Conservation (phyloP, 2,113 vertebrate species). For the Fulica atra region DNA sequence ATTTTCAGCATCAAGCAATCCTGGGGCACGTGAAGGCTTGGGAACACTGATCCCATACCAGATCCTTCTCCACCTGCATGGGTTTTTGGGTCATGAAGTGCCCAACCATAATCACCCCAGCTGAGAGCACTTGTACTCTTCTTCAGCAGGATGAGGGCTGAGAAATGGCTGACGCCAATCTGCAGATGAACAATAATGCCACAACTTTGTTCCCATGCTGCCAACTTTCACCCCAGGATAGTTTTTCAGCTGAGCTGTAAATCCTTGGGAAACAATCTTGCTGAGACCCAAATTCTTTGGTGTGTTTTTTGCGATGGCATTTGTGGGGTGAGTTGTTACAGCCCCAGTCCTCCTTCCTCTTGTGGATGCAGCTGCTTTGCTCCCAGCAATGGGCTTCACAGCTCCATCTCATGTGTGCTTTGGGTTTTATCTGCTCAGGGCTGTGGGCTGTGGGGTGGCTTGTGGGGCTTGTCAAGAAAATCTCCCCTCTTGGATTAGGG, state of each 20-base stretch:
- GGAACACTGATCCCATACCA: neutral
- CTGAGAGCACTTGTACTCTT: neutral
- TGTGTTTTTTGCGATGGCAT: neutral
- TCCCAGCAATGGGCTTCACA: neutral
- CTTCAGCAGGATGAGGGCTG: neutral
- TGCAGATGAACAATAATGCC: neutral
- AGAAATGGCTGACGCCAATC: neutral
- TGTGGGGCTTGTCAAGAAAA: neutral
- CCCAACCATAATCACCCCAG: neutral
- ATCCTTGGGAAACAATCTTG: neutral
- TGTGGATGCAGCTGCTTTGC: accelerated
- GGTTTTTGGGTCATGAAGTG: neutral
- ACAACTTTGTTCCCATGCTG: neutral
- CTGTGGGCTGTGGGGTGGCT: neutral
- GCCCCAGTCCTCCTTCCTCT: neutral
- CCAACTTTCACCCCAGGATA: neutral
- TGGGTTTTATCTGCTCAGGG: neutral
- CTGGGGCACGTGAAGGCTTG: accelerated
- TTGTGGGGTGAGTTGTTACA: neutral
- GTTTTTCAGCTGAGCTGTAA: neutral
- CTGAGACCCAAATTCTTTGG: neutral
- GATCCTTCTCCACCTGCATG: neutral
- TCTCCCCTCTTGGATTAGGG: neutral
- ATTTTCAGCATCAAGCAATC: neutral
- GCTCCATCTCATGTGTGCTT: neutral